Evolutionary conservation across 2,113 vertebrate genomes (phyloP).

Genomic region (Mesoclemmys tuberculata): DNA sequence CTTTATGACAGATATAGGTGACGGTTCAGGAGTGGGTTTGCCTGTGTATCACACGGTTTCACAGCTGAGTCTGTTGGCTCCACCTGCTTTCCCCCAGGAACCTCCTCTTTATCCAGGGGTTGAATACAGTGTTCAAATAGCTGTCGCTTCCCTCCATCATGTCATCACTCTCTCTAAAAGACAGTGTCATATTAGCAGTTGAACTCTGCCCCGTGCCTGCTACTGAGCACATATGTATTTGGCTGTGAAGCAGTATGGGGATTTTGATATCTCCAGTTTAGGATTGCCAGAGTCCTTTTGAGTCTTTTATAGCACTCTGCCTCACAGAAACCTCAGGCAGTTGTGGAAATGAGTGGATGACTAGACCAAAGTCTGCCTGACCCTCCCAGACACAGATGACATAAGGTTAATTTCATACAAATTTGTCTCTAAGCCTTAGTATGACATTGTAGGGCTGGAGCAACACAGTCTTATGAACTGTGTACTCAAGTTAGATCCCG

Average conservation of each 20-base stretch:
- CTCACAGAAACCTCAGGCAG: background rate
- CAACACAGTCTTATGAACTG: background rate
- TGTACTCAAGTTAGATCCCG: accelerated
- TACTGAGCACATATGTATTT: background rate
- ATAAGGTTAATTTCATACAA: accelerated
- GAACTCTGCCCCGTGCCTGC: background rate
- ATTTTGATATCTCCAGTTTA: background rate
- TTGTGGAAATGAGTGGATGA: background rate
- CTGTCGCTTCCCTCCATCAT: background rate
- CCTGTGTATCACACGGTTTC: background rate
- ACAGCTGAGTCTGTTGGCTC: background rate
- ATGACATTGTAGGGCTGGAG: background rate
- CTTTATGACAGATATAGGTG: background rate
- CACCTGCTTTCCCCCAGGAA: background rate
- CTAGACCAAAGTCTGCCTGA: background rate
- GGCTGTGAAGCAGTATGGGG: accelerated
- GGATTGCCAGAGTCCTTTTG: background rate
- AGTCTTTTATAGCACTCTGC: background rate
- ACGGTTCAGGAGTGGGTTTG: accelerated
- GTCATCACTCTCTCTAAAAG: background rate
- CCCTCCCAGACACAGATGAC: accelerated
- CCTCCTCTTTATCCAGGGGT: background rate
- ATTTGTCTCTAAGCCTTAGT: background rate
- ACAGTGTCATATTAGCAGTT: background rate
- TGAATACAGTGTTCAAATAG: background rate